Evolutionary conservation across 2,888 invertebrate species (phyloP).

Genomic region (Acanthopleura granulata): DNA sequence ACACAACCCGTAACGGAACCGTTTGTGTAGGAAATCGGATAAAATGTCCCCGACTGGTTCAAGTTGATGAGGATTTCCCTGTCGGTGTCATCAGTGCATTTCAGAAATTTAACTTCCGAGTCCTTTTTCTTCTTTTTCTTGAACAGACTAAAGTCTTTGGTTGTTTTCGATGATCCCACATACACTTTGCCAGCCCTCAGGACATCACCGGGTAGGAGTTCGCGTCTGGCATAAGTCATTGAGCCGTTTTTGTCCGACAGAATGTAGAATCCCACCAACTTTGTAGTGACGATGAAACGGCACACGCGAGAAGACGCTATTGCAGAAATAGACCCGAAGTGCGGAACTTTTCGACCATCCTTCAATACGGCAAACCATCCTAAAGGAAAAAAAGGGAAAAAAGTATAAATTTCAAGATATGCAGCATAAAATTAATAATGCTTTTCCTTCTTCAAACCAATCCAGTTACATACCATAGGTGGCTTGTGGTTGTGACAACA

Average conservation of each 20-base stretch:
- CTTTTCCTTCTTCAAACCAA: too few relatives aligned
- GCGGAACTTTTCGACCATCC: conserved; percentile 37
- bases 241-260: conserved; percentile 31
- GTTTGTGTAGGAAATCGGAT: conserved; percentile 40
- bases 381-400: conserved; percentile 29
- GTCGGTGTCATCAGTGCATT: conserved; percentile 51
- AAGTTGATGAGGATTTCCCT: conserved; percentile 50
- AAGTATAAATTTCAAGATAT: not conserved
- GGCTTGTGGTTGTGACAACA: too few relatives aligned
- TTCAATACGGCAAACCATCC: conserved; percentile 57
- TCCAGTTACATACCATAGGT: too few relatives aligned
- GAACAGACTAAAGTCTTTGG: conserved; percentile 34
- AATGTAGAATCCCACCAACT: conserved; percentile 41
- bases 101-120: conserved; percentile 42
- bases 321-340: conserved; percentile 44
- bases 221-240: conserved; percentile 33
- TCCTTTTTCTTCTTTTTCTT: conserved; percentile 42
- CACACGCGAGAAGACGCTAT: conserved; percentile 46
- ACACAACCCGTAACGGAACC: conserved; percentile 41
- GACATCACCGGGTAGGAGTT: conserved; percentile 49
- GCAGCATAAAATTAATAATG: too few relatives aligned
- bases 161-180: conserved; percentile 44
- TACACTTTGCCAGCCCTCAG: conserved; percentile 47
- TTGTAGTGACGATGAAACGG: conserved; percentile 50
- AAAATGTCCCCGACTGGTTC: conserved; percentile 47